Evolutionary conservation across 2,888 invertebrate genomes (phyloP).

Genomic region (Idaea aversata): DNA sequence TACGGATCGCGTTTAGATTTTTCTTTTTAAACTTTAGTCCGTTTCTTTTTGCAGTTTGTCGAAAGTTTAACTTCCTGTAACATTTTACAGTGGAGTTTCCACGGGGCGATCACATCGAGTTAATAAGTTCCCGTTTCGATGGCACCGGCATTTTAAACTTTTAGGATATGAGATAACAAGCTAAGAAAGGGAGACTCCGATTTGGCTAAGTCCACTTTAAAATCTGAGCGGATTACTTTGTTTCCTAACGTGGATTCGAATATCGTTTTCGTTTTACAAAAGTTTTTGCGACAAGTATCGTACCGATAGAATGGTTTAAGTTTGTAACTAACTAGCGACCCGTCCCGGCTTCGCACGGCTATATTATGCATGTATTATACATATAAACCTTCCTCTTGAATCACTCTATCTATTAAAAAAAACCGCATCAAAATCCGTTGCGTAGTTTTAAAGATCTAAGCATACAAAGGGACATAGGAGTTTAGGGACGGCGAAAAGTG

Average conservation of each 20-base stretch:
- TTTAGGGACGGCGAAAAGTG: too few species aligned
- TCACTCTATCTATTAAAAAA: too few species aligned
- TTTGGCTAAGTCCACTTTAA: slow-evolving; percentile 74
- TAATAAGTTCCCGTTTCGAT: slow-evolving; percentile 79
- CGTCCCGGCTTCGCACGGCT: too few species aligned
- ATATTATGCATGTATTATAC: too few species aligned
- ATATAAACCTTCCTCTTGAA: too few species aligned
- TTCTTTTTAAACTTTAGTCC: slow-evolving; percentile 70
- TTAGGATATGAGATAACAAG: slow-evolving; percentile 80
- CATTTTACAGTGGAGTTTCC: slow-evolving; percentile 76
- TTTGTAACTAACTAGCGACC: slow-evolving; percentile 1
- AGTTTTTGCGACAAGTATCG: neutral
- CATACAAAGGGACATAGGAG: too few species aligned
- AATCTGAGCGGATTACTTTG: slow-evolving; percentile 52
- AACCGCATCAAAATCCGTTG: too few species aligned
- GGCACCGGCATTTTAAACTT: slow-evolving; percentile 78
- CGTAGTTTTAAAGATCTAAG: too few species aligned
- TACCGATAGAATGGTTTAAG: neutral
- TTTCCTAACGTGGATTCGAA: slow-evolving; percentile 46
- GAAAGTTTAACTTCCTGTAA: slow-evolving; percentile 75
- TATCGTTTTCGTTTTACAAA: slow-evolving; percentile 31
- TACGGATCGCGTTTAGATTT: slow-evolving; percentile 71
- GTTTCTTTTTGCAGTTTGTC: slow-evolving; percentile 73
- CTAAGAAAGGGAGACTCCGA: slow-evolving; percentile 73
- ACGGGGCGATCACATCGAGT: slow-evolving; percentile 77